These are phyloP conservation scores for Mus musculus DNA, from an alignment of 2,113 vertebrate genomes.

Conservation along the genomic window DNA sequence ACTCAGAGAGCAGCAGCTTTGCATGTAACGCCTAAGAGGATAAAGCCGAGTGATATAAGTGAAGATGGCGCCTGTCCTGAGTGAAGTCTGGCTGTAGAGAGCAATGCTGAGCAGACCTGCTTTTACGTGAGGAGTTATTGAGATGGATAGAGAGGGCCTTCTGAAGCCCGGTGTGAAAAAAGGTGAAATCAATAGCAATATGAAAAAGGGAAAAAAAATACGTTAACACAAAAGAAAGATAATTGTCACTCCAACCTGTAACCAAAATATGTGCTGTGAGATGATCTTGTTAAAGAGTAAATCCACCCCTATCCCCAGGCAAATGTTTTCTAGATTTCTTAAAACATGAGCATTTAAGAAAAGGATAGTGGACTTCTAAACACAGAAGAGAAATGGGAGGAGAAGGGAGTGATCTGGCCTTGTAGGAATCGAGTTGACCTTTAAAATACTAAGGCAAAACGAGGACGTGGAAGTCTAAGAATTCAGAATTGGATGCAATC, in stretches of 20 bases:
- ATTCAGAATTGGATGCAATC: not conserved
- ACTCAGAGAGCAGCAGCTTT: not conserved
- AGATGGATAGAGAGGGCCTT: not conserved
- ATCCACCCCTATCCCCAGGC: not conserved
- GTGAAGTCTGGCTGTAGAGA: not conserved
- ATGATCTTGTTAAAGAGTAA: not conserved
- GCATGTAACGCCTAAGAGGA: not conserved
- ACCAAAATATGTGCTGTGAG: not conserved
- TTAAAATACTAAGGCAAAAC: not conserved
- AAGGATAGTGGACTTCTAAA: not conserved
- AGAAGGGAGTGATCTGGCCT: not conserved
- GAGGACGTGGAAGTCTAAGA: not conserved
- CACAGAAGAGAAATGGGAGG: not conserved
- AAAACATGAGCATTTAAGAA: not conserved
- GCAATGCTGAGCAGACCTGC: not conserved
- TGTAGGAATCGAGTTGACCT: not conserved
- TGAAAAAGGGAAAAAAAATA: not conserved
- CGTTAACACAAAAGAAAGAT: constrained; percentile 17
- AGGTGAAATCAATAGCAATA: not conserved
- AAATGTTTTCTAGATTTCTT: constrained; percentile 17
- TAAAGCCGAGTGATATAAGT: not conserved
- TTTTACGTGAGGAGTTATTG: not conserved
- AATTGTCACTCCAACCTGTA: not conserved
- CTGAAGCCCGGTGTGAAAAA: not conserved
- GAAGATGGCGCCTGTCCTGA: not conserved